These are phyloP conservation scores for Lissocephala sabroskyi DNA, from an alignment of 2,888 invertebrate species.

Conservation along the genomic window DNA sequence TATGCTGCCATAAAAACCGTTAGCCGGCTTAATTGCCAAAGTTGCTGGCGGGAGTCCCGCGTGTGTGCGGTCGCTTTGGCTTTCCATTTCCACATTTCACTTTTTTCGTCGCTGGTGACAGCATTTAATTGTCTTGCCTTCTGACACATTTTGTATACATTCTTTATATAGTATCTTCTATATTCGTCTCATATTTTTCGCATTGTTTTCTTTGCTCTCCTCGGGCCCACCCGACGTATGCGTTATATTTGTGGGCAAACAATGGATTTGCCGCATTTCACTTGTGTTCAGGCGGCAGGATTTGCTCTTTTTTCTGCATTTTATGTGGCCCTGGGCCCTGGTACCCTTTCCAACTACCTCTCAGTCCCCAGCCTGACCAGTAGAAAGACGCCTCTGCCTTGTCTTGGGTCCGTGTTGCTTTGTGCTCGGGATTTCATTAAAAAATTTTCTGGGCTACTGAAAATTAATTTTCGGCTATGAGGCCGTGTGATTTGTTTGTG, in stretches of 20 bases:
- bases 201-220: constrained; percentile 23
- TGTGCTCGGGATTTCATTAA: constrained; percentile 6
- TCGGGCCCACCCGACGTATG: constrained; percentile 30
- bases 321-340: too few species aligned
- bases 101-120: constrained; percentile 16
- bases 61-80: constrained; percentile 3
- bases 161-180: constrained; percentile 9
- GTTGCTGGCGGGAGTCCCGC: constrained; percentile 31
- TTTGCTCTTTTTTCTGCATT: too few species aligned
- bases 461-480: constrained; percentile 7
- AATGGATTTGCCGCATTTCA: constrained; percentile 16
- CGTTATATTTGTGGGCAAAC: constrained; percentile 25
- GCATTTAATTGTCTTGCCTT: constrained; percentile 46
- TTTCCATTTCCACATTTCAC: neutral
- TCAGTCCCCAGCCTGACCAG: too few species aligned
- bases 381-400: too few species aligned
- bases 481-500: neutral
- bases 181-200: constrained; percentile 18
- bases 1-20: constrained; percentile 63
- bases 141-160: constrained; percentile 15
- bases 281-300: too few species aligned
- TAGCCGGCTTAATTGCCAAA: constrained; percentile 63
- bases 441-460: constrained; percentile 2
- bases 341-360: too few species aligned
- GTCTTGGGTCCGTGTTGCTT: neutral